Evolutionary conservation across 2,888 invertebrate genomes (phyloP).

Genomic region (Epistrophella euchroma): DNA sequence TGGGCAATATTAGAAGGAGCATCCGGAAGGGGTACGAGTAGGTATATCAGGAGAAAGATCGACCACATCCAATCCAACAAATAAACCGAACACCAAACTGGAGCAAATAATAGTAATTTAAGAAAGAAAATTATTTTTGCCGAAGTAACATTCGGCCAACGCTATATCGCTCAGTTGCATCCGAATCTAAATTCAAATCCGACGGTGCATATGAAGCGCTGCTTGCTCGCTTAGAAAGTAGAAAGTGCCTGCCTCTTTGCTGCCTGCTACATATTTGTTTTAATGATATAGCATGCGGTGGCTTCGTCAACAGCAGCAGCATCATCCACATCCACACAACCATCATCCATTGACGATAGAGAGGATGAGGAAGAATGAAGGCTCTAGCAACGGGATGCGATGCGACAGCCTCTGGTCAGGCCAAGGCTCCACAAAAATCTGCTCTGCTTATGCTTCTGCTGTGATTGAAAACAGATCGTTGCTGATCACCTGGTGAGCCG

Average conservation of each 20-base stretch:
- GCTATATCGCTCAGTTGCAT: slow-evolving; percentile 66
- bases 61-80: slow-evolving; percentile 70
- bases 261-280: slow-evolving; percentile 75
- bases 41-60: slow-evolving; percentile 21
- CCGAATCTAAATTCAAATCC: slow-evolving; percentile 31
- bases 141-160: slow-evolving; percentile 63
- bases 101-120: slow-evolving; percentile 76
- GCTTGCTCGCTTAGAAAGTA: slow-evolving; percentile 59
- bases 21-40: slow-evolving; percentile 23
- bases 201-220: slow-evolving; percentile 68
- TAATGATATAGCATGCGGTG: slow-evolving; percentile 76
- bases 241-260: slow-evolving; percentile 72
- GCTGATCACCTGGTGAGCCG: slow-evolving; percentile 70
- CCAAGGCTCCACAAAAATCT: slow-evolving; percentile 44
- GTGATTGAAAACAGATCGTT: slow-evolving; percentile 76
- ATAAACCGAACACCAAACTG: slow-evolving; percentile 75
- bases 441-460: slow-evolving; percentile 44
- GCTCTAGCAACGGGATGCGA: slow-evolving; percentile 24
- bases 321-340: slow-evolving; percentile 29
- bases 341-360: slow-evolving; percentile 44
- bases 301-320: slow-evolving; percentile 68
- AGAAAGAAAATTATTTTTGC: slow-evolving; percentile 75
- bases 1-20: slow-evolving; percentile 13
- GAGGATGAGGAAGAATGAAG: slow-evolving; percentile 68
- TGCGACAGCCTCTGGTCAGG: slow-evolving; percentile 73